Evolutionary conservation across 2,888 invertebrate species (phyloP), one percentile per base, ranked within the genome.

Genomic region (Drosophila mulleri): DNA sequence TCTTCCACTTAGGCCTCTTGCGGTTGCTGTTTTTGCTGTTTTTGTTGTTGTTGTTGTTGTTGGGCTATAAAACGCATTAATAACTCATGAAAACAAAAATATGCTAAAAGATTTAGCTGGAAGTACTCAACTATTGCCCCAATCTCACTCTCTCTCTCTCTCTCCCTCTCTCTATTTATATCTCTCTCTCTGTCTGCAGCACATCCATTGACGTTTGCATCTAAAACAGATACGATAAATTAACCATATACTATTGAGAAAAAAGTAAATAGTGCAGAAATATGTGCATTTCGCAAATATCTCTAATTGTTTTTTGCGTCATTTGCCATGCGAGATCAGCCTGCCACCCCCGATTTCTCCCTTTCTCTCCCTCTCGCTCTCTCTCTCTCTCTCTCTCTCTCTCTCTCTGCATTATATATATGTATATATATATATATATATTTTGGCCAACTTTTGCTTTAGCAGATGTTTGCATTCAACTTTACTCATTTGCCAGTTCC

Each of bases 241-340:
- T 67, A 64, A 52, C 61, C 39, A 67, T 71, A 57, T 45, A 67
- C 52, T 37, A 66, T 66, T 14, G 29, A 8, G 5, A 47, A 47
- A 14, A 59, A 52, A 78, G 70, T 65, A 82, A 82, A 78, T 72
- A 72, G 82, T 72, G 83, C 85, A 75, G 70, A 29, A 45, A 59
- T 79, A 58, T 67, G 12, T 57, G 57, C 57, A 44, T 44, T 20
- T 35, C 20, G 32, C 16, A 39, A 60, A 35, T 78, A 60, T 66
- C 53, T 45, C 52, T 62, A 74, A 77, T 80, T 80, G 79, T 54
- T 54, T 52, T 63, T 71, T 75, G 62, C 71, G 48, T 78, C 61
- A 64, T 44, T 23, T 42, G 20, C 29, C 29, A 47, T 26, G 47
- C 26, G 26, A 29, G 48, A 48, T 48, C 29, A 6, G 29, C 6